These are phyloP conservation scores for Serranus cabrilla DNA, from an alignment of 2,797 vertebrate species.

Conservation along the genomic window DNA sequence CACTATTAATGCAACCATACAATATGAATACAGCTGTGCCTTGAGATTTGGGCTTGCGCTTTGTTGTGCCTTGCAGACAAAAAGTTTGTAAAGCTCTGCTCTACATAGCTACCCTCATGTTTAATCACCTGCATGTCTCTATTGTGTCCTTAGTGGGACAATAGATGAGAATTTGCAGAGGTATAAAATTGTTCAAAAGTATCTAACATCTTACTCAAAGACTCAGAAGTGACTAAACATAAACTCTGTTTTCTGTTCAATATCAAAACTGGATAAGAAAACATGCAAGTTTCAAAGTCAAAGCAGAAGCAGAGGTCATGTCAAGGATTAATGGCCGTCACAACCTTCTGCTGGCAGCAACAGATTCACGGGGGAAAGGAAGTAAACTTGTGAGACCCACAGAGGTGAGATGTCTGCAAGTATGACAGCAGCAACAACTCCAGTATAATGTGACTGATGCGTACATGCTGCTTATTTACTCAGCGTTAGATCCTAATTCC, in stretches of 20 bases:
- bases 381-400: conserved; percentile 29
- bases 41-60: too few species aligned
- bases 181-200: not conserved
- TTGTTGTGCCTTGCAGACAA: too few species aligned
- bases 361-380: conserved; percentile 36
- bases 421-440: conserved; percentile 44
- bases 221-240: not conserved
- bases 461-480: conserved; percentile 56
- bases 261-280: conserved; percentile 3
- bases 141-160: not conserved
- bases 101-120: not conserved
- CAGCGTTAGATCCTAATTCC: conserved; percentile 46
- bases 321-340: conserved; percentile 32
- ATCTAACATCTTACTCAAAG: not conserved
- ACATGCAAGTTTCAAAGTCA: conserved; percentile 30
- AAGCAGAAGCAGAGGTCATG: conserved; percentile 32
- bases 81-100: too few species aligned
- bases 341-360: conserved; percentile 23
- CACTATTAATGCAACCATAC: too few species aligned
- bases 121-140: not conserved
- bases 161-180: not conserved
- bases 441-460: conserved; percentile 44
- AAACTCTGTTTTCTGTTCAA: not conserved
- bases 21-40: too few species aligned
- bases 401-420: conserved; percentile 46